Conservation (phyloP, 2,888 invertebrate species). For the Callyntrura sp. region DNA sequence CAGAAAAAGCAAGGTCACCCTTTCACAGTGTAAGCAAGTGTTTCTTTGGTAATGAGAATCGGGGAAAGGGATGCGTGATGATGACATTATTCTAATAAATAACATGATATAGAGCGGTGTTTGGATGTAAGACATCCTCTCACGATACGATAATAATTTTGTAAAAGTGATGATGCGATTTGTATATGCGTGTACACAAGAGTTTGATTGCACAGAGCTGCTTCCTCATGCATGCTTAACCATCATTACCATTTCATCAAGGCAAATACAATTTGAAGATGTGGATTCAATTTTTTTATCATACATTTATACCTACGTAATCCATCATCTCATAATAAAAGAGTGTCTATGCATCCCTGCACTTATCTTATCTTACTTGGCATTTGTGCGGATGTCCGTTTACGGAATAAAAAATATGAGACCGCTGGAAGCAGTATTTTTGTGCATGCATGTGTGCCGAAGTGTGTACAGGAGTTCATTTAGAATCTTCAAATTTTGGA, state of each 20-base stretch:
- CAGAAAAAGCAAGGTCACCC: conserved; percentile 21
- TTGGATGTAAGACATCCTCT: neutral
- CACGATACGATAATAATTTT: neutral
- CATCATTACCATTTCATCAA: conserved; percentile 15
- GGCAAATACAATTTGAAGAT: neutral
- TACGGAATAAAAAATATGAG: conserved; percentile 5
- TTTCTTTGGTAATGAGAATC: conserved; percentile 39
- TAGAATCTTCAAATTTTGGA: neutral
- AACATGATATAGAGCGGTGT: neutral
- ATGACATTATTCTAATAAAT: too few relatives aligned
- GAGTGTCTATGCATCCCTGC: neutral
- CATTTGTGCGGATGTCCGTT: neutral
- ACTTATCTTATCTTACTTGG: neutral
- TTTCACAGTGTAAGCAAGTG: neutral
- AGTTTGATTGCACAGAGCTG: conserved; percentile 12
- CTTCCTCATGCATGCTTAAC: conserved; percentile 25
- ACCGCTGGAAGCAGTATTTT: conserved; percentile 16
- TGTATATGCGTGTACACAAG: neutral
- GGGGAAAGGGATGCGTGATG: neutral
- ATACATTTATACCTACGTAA: neutral
- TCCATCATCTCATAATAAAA: neutral
- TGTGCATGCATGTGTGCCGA: neutral
- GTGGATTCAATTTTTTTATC: neutral
- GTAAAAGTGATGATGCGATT: neutral
- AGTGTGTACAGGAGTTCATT: neutral